Conservation (phyloP, 92 coral and sea anemone genomes). For the Phenganax marumi region DNA sequence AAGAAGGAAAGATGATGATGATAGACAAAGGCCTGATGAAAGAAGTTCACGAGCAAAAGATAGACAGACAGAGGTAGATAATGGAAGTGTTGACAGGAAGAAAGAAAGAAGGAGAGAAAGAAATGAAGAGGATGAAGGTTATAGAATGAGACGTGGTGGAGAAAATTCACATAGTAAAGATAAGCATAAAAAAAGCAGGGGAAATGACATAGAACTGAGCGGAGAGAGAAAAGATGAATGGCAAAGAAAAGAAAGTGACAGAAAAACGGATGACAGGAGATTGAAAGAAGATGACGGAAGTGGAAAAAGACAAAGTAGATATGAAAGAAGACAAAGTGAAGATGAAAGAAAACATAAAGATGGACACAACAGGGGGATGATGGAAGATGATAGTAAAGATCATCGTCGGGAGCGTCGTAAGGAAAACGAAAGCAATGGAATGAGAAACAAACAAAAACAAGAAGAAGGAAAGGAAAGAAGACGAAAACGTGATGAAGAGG, state of each 20-base stretch:
- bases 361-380: not conserved
- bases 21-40: conserved; percentile 39
- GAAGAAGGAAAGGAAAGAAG: conserved; percentile 6
- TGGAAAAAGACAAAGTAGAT: no score
- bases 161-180: conserved; percentile 19
- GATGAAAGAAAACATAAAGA: conserved; percentile 28
- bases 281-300: not conserved
- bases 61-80: conserved; percentile 13
- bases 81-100: conserved; percentile 30
- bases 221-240: conserved; percentile 7
- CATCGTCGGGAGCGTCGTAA: not conserved
- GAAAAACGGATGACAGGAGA: not conserved
- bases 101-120: conserved; percentile 36
- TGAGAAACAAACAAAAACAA: not conserved
- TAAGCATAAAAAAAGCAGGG: conserved; percentile 53
- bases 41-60: not conserved
- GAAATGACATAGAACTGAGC: conserved; percentile 49
- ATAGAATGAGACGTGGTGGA: no score
- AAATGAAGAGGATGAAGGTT: not conserved
- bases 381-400: not conserved
- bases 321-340: conserved; percentile 38
- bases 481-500: conserved; percentile 3
- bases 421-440: not conserved
- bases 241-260: not conserved
- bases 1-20: conserved; percentile 42